A percentile compares a stretch with the other conserved stretches of the same genome.
These are phyloP conservation scores for Dusona sp. DNA, from an alignment of 2,888 invertebrate species.

Conservation along the genomic window DNA sequence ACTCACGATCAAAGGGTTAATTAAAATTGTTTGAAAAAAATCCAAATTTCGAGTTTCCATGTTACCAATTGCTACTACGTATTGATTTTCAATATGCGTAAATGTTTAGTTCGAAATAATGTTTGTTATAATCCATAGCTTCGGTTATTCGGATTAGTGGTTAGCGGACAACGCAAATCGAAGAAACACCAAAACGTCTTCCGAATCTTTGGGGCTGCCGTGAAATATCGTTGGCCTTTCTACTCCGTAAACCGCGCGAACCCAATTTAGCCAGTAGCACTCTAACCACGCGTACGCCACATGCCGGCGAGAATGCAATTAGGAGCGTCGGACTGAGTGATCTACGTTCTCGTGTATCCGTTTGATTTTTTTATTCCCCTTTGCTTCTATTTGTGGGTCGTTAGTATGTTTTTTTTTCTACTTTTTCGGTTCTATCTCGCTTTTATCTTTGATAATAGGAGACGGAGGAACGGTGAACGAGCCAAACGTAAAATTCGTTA, in stretches of 20 bases:
- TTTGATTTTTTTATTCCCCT: conserved; percentile 23
- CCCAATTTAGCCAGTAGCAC: conserved; percentile 61
- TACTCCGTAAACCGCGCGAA: conserved; percentile 54
- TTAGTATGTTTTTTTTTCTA: conserved; percentile 1
- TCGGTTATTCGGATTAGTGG: conserved; percentile 1
- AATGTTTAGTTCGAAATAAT: not conserved
- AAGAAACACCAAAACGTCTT: not conserved
- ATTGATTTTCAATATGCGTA: too few species aligned
- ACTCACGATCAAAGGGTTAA: too few species aligned
- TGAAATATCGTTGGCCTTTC: conserved; percentile 60
- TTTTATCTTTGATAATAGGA: not conserved
- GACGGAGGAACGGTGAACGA: not conserved
- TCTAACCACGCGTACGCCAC: conserved; percentile 57
- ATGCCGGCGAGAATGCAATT: conserved; percentile 64
- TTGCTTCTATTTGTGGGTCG: conserved; percentile 47
- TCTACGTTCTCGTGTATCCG: conserved; percentile 51
- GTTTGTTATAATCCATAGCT: not conserved
- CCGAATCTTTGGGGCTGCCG: conserved; percentile 13
- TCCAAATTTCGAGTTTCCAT: too few species aligned
- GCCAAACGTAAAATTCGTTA: conserved; percentile 33
- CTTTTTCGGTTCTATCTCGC: not conserved
- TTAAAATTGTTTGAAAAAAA: too few species aligned
- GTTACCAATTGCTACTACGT: too few species aligned
- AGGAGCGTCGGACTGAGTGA: conserved; percentile 59
- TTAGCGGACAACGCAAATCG: not conserved